Base-by-base conservation (phyloP, 92 coral and sea anemone species). In the Scolanthus callimorphus region DNA sequence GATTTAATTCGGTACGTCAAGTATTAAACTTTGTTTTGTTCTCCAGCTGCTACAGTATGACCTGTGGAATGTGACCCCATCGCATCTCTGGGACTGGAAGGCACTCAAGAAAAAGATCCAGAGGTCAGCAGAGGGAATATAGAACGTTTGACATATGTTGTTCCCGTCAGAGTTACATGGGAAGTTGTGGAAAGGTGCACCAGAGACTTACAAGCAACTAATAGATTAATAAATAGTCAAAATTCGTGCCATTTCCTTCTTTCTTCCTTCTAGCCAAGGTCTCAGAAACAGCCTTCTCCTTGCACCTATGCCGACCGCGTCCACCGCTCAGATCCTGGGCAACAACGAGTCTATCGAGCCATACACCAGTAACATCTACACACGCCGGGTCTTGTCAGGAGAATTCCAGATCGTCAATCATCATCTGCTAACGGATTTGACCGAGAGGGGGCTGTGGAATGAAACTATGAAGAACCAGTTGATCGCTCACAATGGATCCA, bases 221-320 rank as follows among this genome's bases (percentile, higher is more conserved):
- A n/a, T n/a, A n/a, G n/a, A n/a, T n/a, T n/a, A n/a, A n/a, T n/a
- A n/a, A n/a, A n/a, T n/a, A n/a, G n/a, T n/a, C n/a, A n/a, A n/a
- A n/a, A n/a, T n/a, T n/a, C n/a, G n/a, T n/a, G n/a, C n/a, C n/a
- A n/a, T n/a, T n/a, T n/a, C n/a, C n/a, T n/a, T n/a, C n/a, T n/a
- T n/a, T n/a, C n/a, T n/a, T n/a, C n/a, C n/a, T n/a, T n/a, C n/a
- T n/a, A 91, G 97, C 70, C 79, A 88, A 59, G 98, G 98, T 10
- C 49, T 92, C 27, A 79, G 98, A 19, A 92, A 92, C 84, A 92
- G 98, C 52, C 88, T 92, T n/a, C 70, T 92, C 31, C 6, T 92
- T 37, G 98, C 98, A 22, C 98, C 98, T 37, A 92, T 92, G 98
- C 98, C 98, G 20, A 92, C 98, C 27, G 98, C 98, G 12, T 92